phyloP scores from a whole-genome alignment of 2,888 invertebrate genomes.

The Cephus nigrinus region DNA sequence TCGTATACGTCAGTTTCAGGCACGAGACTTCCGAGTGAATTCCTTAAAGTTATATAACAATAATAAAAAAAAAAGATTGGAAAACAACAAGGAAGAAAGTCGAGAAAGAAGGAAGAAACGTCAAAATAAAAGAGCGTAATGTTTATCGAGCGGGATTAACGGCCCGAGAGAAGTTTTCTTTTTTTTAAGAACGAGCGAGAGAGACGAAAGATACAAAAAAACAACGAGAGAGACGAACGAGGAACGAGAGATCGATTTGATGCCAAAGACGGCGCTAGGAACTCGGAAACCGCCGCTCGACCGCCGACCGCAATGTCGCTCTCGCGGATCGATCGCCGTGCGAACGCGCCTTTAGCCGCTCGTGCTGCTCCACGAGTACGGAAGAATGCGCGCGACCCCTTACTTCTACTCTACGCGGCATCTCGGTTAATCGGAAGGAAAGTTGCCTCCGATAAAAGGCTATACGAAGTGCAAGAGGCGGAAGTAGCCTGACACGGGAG shows the following conservation, averaged over 20 bases:
- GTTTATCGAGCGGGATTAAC: not conserved
- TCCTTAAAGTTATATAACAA: not conserved
- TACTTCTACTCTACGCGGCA: conserved; percentile 1
- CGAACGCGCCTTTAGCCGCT: conserved; percentile 3
- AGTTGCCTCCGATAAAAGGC: conserved; percentile 20
- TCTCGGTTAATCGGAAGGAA: conserved; percentile 27
- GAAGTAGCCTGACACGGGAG: conserved; percentile 8
- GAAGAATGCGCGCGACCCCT: conserved; percentile 9
- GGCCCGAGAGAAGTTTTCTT: not conserved
- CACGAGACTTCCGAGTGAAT: not conserved
- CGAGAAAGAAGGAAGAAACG: not conserved
- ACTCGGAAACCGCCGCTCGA: conserved; percentile 33
- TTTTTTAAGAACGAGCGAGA: not conserved
- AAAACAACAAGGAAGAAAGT: not conserved
- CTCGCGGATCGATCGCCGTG: conserved; percentile 16
- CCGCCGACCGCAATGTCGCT: conserved; percentile 28
- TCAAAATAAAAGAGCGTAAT: not conserved
- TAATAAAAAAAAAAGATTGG: not conserved
- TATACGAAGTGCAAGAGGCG: conserved; percentile 4
- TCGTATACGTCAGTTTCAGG: not conserved
- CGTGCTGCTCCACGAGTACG: conserved; percentile 1
- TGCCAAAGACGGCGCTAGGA: conserved; percentile 31
- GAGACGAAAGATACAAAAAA: not conserved
- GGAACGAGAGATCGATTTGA: conserved; percentile 22
- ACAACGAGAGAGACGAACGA: not conserved